phyloP scores from a whole-genome alignment of 2,797 vertebrate species.

The Champsocephalus esox region DNA sequence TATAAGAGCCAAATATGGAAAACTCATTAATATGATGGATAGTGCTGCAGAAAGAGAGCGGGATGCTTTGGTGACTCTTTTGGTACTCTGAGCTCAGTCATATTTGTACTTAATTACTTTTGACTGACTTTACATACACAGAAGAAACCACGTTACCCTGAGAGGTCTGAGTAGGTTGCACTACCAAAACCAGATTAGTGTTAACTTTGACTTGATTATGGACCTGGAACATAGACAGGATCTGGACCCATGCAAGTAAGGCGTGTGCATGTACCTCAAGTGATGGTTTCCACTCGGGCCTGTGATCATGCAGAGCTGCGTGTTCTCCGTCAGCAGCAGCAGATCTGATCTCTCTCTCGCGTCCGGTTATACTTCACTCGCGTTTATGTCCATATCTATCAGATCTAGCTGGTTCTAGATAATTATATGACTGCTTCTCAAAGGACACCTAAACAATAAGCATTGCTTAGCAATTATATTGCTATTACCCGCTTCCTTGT shows the following conservation, averaged over 20 bases:
- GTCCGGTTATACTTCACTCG: too few species aligned
- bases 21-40: constrained; percentile 17
- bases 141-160: not conserved
- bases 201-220: too few species aligned
- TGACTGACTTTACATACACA: not conserved
- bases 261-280: too few species aligned
- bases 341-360: too few species aligned
- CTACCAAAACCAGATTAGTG: not conserved
- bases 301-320: too few species aligned
- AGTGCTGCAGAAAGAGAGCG: constrained; percentile 12
- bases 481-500: not conserved
- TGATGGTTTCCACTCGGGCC: too few species aligned
- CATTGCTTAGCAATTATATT: not conserved
- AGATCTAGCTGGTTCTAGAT: too few species aligned
- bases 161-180: not conserved
- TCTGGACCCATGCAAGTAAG: not conserved
- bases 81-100: not conserved
- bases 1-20: not conserved
- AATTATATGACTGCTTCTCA: too few species aligned
- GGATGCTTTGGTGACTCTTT: not conserved
- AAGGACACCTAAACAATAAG: too few species aligned
- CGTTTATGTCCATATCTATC: too few species aligned
- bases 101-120: not conserved
- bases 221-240: not conserved
- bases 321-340: too few species aligned